A percentile compares a stretch with the other conserved stretches of the same genome.
Conservation (phyloP, 2,888 invertebrate species). For the Netelia virgata region DNA sequence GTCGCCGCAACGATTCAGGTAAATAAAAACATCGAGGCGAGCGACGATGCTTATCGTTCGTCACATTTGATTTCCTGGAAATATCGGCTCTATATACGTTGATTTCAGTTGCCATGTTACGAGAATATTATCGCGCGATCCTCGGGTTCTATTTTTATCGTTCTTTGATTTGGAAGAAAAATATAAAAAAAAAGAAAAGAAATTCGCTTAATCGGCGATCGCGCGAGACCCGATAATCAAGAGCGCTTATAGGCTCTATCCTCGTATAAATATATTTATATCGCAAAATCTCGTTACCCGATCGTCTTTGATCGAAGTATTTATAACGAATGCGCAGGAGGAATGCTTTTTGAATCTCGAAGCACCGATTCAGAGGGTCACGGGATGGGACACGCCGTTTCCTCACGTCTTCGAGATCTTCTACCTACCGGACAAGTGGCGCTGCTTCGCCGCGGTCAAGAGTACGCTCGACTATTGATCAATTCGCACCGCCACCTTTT, state of each 20-base stretch:
- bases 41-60: too few relatives aligned
- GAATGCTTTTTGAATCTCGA: conserved; percentile 98
- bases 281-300: not conserved
- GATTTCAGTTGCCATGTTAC: too few relatives aligned
- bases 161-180: too few relatives aligned
- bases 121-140: too few relatives aligned
- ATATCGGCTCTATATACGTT: too few relatives aligned
- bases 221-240: too few relatives aligned
- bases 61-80: too few relatives aligned
- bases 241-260: too few relatives aligned
- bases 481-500: not conserved
- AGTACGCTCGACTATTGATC: conserved; percentile 90
- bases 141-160: too few relatives aligned
- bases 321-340: conserved; percentile 86
- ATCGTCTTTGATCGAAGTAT: not conserved
- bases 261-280: not conserved
- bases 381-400: conserved; percentile 99
- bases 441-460: conserved; percentile 93
- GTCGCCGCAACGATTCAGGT: conserved; percentile 97
- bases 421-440: conserved; percentile 97
- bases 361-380: conserved; percentile 95
- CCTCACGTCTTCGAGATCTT: conserved; percentile 98
- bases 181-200: too few relatives aligned
- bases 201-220: too few relatives aligned
- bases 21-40: not conserved